A percentile compares a stretch with the other conserved stretches of the same genome.
phyloP scores from a whole-genome alignment of 2,888 invertebrate species.

The Peribatodes rhomboidaria region DNA sequence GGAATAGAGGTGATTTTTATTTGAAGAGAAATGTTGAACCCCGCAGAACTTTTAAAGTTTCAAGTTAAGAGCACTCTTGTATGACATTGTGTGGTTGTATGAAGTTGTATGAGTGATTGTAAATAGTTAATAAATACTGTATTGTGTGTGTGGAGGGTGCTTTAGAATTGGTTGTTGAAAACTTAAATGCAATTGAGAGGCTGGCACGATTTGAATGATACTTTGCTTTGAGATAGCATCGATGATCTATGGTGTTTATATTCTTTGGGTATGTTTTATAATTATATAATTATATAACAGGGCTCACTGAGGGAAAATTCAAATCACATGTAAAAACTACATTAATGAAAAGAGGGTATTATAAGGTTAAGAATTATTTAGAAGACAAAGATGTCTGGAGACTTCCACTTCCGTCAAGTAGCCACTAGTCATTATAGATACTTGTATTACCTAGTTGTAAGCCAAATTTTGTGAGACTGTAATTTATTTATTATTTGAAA shows the following conservation, averaged over 20 bases:
- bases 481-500: no score
- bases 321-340: no score
- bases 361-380: no score
- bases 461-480: no score
- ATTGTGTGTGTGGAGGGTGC: constrained; percentile 2
- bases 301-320: no score
- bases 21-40: not conserved
- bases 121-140: constrained; percentile 30
- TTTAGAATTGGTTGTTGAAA: constrained; percentile 8
- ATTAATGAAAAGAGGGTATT: no score
- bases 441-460: no score
- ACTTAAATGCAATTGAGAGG: constrained; percentile 11
- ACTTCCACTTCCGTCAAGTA: no score
- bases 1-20: constrained; percentile 1
- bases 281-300: no score
- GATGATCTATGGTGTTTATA: not conserved
- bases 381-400: no score
- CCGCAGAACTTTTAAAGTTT: constrained; percentile 4
- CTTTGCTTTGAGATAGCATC: constrained; percentile 3
- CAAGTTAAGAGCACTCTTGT: constrained; percentile 28
- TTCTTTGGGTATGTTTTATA: not conserved
- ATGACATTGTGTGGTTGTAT: constrained; percentile 6
- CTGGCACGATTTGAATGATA: not conserved
- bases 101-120: constrained; percentile 17
- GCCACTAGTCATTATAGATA: no score